These are phyloP conservation scores for Epistrophella euchroma DNA, from an alignment of 2,888 invertebrate genomes.

Conservation along the genomic window DNA sequence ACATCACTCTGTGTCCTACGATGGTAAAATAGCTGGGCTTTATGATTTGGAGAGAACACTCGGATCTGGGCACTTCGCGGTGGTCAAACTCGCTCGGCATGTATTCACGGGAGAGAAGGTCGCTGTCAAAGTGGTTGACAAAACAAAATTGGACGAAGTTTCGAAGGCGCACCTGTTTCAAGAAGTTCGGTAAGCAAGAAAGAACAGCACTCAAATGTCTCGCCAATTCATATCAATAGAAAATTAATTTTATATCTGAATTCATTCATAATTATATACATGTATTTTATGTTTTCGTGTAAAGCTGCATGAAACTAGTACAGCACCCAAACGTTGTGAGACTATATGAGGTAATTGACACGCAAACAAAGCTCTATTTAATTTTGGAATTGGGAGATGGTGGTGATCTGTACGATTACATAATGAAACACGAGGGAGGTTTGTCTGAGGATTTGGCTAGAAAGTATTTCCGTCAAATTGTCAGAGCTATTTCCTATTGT, in stretches of 20 bases:
- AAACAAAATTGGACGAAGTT: conserved; percentile 97
- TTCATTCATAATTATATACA: conserved; percentile 25
- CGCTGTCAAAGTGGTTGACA: conserved; percentile 99
- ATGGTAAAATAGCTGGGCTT: conserved; percentile 96
- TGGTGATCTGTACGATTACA: conserved; percentile 99
- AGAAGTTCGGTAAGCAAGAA: conserved; percentile 88
- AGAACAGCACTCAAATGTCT: conserved; percentile 21
- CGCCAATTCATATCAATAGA: conserved; percentile 54
- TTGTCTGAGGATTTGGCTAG: conserved; percentile 92
- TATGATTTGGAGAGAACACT: conserved; percentile 99
- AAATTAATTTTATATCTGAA: conserved; percentile 21
- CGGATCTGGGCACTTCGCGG: conserved; percentile 99
- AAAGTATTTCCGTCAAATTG: conserved; percentile 98
- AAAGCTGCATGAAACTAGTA: conserved; percentile 98
- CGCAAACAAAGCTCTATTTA: conserved; percentile 97
- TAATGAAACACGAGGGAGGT: conserved; percentile 97
- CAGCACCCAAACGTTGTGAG: conserved; percentile 99
- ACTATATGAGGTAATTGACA: conserved; percentile 99
- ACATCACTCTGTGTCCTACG: conserved; percentile 85
- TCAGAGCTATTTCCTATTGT: conserved; percentile 98
- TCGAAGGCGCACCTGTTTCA: conserved; percentile 98
- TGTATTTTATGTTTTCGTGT: conserved; percentile 31
- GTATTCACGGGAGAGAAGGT: conserved; percentile 99
- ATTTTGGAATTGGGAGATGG: conserved; percentile 99
- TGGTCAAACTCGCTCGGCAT: conserved; percentile 98